Base-by-base conservation (phyloP, 2,113 vertebrate genomes). In the Grammatotria lemairii region DNA sequence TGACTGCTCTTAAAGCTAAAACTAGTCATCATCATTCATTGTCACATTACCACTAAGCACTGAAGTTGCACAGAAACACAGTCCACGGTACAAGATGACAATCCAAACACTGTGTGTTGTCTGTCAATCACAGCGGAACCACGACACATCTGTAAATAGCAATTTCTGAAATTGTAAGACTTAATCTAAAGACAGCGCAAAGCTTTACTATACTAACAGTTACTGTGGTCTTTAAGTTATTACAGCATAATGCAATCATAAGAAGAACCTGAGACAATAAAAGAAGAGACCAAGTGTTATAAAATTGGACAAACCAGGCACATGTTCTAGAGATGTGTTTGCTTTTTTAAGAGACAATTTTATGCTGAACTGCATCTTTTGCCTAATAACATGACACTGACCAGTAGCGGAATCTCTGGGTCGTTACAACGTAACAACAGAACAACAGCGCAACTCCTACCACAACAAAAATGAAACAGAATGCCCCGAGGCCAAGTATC, bases 401-500 rank as follows among this genome's bases (percentile, higher is more conserved):
- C 85, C 85, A 82, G 45, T 60, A 57, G 55, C 54, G 31, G 21
- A 89, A 45, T 83, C 35, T 86, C 73, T 42, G 28, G 13, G 80
- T 82, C 35, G 6, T 78, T 70, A 79, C 16, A 49, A 19, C 3
- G 16, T 75, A 9, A 86, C 78, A 55, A 73, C 5, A 5, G 19
- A 84, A 88, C 82, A 92, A 85, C 80, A 90, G 85, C 73, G 40
- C 40, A 55, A 83, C 80, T 6, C 7, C 65, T 42, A 57, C 45
- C 89, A 90, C 78, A 87, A 90, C 60, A 90, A 79, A 88, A 80
- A 55, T 60, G 68, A 51, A 82, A 55, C 49, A 83, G 19, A 89
- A 85, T 5, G 42, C 81, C 91, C 86, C 1, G 33, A 86, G 82
- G 93, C 82, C 12, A 91, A 91, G 83, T 81, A 60, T 88, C 57